These are phyloP conservation scores for Rhyacichthys aspro DNA, from an alignment of 2,797 vertebrate genomes.

Conservation along the genomic window DNA sequence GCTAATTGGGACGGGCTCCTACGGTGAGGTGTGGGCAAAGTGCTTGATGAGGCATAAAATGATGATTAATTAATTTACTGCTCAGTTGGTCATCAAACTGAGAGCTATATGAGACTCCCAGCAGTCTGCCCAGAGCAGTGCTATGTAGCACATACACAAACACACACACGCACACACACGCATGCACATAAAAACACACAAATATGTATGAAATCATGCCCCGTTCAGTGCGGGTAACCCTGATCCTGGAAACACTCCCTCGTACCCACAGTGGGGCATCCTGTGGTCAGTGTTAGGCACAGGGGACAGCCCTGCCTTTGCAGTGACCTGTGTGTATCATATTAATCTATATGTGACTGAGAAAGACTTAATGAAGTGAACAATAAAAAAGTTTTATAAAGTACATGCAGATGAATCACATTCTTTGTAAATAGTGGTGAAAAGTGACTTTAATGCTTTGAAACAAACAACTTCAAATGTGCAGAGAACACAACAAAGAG, in stretches of 20 bases:
- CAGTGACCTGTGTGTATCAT: slow-evolving; percentile 54
- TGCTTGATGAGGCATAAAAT: slow-evolving; percentile 99
- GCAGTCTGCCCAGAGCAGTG: slow-evolving; percentile 80
- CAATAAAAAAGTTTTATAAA: too few species aligned
- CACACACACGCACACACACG: slow-evolving; percentile 22
- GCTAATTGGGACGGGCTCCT: slow-evolving; percentile 90
- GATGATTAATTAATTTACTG: slow-evolving; percentile 99
- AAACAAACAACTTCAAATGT: slow-evolving; percentile 1
- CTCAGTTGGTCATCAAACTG: slow-evolving; percentile 98
- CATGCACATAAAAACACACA: slow-evolving; percentile 23
- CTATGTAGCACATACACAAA: slow-evolving; percentile 18
- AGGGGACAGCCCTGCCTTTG: slow-evolving; percentile 57
- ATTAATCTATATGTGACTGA: slow-evolving; percentile 1
- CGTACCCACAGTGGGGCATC: slow-evolving; percentile 17
- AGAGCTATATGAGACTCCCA: slow-evolving; percentile 96
- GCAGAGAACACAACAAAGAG: slow-evolving; percentile 10
- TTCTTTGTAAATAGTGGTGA: too few species aligned
- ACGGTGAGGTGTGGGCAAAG: slow-evolving; percentile 89
- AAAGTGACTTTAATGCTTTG: background rate
- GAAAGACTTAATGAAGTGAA: slow-evolving; percentile 3
- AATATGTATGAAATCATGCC: slow-evolving; percentile 27
- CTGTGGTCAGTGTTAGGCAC: slow-evolving; percentile 44
- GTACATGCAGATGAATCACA: too few species aligned
- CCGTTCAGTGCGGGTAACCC: slow-evolving; percentile 28
- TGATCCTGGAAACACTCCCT: slow-evolving; percentile 17